These are phyloP conservation scores for Theocolax elegans DNA, from an alignment of 1,140 invertebrate genomes.

Conservation along the genomic window DNA sequence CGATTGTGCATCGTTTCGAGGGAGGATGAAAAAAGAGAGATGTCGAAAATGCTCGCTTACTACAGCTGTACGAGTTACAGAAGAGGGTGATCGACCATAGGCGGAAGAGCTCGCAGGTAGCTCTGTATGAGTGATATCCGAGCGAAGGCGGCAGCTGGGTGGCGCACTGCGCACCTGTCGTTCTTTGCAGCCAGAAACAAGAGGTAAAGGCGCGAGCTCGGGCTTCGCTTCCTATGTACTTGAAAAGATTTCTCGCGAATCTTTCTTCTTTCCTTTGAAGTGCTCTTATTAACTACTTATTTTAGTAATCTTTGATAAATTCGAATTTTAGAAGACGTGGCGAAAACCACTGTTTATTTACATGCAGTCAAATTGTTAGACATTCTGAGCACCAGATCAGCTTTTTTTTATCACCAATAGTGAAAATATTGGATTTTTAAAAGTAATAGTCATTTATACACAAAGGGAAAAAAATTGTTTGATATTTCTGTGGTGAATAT, in stretches of 20 bases:
- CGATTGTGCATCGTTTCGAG: not conserved
- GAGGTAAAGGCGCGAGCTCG: slow-evolving; percentile 41
- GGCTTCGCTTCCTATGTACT: not conserved
- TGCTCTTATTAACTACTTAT: not conserved
- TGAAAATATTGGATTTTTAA: too few species aligned
- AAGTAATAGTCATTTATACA: too few species aligned
- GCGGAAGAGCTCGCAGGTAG: slow-evolving; percentile 33
- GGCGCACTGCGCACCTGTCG: slow-evolving; percentile 61
- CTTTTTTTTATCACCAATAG: too few species aligned
- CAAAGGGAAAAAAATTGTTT: too few species aligned
- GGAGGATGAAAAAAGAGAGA: not conserved
- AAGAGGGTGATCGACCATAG: slow-evolving; percentile 24
- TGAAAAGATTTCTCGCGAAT: slow-evolving; percentile 20
- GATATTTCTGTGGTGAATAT: too few species aligned
- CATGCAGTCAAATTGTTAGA: too few species aligned
- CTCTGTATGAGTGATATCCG: slow-evolving; percentile 53
- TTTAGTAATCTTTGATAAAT: too few species aligned
- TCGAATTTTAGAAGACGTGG: too few species aligned
- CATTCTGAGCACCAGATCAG: too few species aligned
- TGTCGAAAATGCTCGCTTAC: slow-evolving; percentile 18
- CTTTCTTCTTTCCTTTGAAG: not conserved
- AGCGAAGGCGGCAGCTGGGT: slow-evolving; percentile 59
- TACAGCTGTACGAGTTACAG: slow-evolving; percentile 3
- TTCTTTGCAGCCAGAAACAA: slow-evolving; percentile 56
- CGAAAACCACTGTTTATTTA: too few species aligned